Evolutionary conservation across 2,888 invertebrate genomes (phyloP).

Genomic region (Amphipyra berbera): DNA sequence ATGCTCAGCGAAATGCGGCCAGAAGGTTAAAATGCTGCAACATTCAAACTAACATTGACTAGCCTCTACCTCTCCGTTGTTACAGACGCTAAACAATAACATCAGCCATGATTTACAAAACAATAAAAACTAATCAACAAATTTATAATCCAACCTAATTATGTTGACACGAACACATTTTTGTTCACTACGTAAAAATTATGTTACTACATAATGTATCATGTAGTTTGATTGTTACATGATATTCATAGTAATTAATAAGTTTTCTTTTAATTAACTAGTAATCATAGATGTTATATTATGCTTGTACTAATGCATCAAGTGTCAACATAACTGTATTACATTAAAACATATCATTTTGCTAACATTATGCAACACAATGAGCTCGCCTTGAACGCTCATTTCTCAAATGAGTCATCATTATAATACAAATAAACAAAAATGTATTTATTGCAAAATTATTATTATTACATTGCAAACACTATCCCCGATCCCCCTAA

Average conservation of each 20-base stretch:
- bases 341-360: constrained; percentile 66
- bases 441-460: constrained; percentile 73
- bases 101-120: constrained; percentile 60
- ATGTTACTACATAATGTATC: constrained; percentile 36
- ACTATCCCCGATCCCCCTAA: constrained; percentile 77
- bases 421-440: constrained; percentile 59
- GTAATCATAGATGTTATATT: constrained; percentile 50
- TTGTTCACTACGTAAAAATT: constrained; percentile 52
- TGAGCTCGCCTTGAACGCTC: constrained; percentile 61
- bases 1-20: constrained; percentile 80
- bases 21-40: constrained; percentile 63
- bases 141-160: constrained; percentile 57
- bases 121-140: constrained; percentile 84
- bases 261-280: constrained; percentile 37
- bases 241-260: constrained; percentile 31
- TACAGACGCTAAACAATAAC: constrained; percentile 56
- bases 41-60: constrained; percentile 70
- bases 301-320: constrained; percentile 48
- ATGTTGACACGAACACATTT: constrained; percentile 59
- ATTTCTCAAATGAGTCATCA: constrained; percentile 59
- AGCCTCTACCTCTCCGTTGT: constrained; percentile 57
- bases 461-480: constrained; percentile 73
- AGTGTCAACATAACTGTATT: constrained; percentile 57
- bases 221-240: constrained; percentile 39
- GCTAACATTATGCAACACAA: constrained; percentile 72